Evolutionary conservation across 2,113 vertebrate species (phyloP), one percentile per base, ranked within the genome.

Genomic region (Rhinolophus ferrumequinum): DNA sequence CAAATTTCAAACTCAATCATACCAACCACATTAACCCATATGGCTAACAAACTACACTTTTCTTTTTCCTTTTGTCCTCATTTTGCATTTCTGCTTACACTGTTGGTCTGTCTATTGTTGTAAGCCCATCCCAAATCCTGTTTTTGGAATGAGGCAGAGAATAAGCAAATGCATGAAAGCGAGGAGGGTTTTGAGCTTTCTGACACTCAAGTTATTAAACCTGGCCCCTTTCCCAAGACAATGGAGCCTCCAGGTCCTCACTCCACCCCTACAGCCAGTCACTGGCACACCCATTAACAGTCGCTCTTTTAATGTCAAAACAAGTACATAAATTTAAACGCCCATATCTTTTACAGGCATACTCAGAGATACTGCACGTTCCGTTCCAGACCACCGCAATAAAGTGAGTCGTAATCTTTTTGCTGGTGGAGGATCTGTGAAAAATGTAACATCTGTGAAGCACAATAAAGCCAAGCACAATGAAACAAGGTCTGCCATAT

Each of bases 1-100:
- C 95, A 92, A 83, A 88, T 76, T 90, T 96, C 79, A 96, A 75
- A 76, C 33, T 67, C 90, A 44, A 3, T 60, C 75, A 60, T 35
- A 66, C 56, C 41, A 67, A 88, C 80, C 35, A 50, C 90, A 52
- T 13, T 28, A 41, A 77, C 88, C 54, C 77, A 18, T 10, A 14
- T 2, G 19, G 70, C 62, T 33, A 58, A 58, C 52, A 72, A 64
- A 73, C 73, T 24, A 18, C 13, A n/a, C 56, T 77, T 70, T 54
- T 44, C 90, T 70, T 44, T 81, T 73, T 79, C 3, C 75, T 70
- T 35, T 56, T 62, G n/a, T 41, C 28, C 75, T 94, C 44, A 22
- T 47, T 62, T 44, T 58, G 69, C 41, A 44, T 79, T 62, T 92
- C 58, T 76, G 60, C 81, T 88, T 70, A 90, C 52, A 52, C 0